Evolutionary conservation across 2,113 vertebrate genomes (phyloP), one percentile per base, ranked within the genome.

Genomic region (Balaenoptera acutorostrata): DNA sequence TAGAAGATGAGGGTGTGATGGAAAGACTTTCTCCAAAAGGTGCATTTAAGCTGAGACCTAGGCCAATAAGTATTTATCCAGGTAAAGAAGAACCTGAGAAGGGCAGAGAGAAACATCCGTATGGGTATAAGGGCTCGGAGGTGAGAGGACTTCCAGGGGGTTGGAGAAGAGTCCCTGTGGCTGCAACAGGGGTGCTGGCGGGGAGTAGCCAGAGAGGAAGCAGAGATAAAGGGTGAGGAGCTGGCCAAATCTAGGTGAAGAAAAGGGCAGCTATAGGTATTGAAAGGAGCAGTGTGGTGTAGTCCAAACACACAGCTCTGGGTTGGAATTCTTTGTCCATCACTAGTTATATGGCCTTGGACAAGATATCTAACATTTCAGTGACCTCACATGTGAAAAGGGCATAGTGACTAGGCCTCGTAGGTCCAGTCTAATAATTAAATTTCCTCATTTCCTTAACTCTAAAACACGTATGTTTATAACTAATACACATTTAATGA

Each of bases 131-230:
- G 33, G 41, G 63, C 17, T 72, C 15, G 9, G 27, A 29, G 39
- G 6, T 41, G 27, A 75, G 71, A 64, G n/a, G 78, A 14, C 3
- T 0, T 23, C 4, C 15, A n/a, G 13, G 11, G 29, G 2, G 1
- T 27, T 36, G 20, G 83, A 93, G 71, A 59, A 74, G 81, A n/a
- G 3, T 12, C 9, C 12, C 46, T 17, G 0, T 44, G 57, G 14
- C 55, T 52, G 5, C 5, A 18, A 12, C 23, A 49, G 31, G 25
- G 18, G 5, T 27, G 6, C 13, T 3, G 3, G 5, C 0, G 2
- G 27, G 10, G 8, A 13, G 52, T 18, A 17, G 8, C 25, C 25
- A 4, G 33, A 44, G 23, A 64, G 8, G 14, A 77, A 20, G n/a
- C 15, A 6, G 13, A 80, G 29, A 27, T 46, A n/a, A 39, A 88